Conservation (phyloP, 1,140 invertebrate species). For the Tenebrio molitor region DNA sequence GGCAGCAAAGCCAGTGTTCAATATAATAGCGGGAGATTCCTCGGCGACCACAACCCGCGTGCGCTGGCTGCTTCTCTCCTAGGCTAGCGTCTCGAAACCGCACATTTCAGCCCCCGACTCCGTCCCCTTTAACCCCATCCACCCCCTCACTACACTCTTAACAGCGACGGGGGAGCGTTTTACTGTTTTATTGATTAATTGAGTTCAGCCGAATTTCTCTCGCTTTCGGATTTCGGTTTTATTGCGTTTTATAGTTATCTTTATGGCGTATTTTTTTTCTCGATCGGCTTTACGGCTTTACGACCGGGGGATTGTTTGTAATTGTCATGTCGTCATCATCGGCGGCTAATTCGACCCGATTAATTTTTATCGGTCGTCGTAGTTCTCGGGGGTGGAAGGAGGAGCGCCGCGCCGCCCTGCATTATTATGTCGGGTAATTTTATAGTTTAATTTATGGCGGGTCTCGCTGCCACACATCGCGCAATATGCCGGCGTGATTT, state of each 20-base stretch:
- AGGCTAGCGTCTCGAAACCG: conserved; percentile 66
- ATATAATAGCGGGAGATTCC: conserved; percentile 67
- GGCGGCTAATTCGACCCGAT: conserved; percentile 54
- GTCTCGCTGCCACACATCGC: conserved; percentile 57
- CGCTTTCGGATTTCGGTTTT: conserved; percentile 65
- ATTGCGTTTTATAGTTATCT: conserved; percentile 65
- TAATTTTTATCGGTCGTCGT: conserved; percentile 55
- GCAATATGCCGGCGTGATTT: conserved; percentile 63
- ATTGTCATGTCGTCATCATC: conserved; percentile 55
- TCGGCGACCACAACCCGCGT: conserved; percentile 65
- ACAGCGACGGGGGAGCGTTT: conserved; percentile 65
- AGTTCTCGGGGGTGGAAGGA: neutral
- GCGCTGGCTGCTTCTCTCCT: conserved; percentile 62
- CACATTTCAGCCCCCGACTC: conserved; percentile 64
- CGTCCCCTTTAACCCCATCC: conserved; percentile 58
- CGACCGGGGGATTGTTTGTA: conserved; percentile 52
- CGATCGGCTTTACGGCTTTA: conserved; percentile 50
- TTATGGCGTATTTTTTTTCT: conserved; percentile 60
- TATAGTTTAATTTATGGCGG: conserved; percentile 61
- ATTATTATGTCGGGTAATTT: conserved; percentile 60
- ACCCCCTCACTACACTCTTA: conserved; percentile 62
- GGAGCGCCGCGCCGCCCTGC: neutral
- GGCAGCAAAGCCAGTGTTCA: conserved; percentile 63
- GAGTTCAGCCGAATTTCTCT: conserved; percentile 66
- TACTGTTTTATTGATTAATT: conserved; percentile 68